Conservation (phyloP, 2,797 vertebrate species). For the Enteromius radiatus region DNA sequence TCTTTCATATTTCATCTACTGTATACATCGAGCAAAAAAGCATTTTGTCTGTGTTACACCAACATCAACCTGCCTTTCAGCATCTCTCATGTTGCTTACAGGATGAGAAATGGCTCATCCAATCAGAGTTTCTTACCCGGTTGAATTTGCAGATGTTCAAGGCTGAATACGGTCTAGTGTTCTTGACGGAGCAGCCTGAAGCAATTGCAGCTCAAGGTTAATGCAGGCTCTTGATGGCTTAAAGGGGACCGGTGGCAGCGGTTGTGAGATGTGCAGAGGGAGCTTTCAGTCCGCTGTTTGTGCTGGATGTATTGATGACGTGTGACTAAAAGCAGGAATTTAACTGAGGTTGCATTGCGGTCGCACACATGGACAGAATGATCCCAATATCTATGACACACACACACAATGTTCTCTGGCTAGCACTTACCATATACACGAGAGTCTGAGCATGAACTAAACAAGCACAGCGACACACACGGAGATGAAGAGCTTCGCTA, state of each 20-base stretch:
- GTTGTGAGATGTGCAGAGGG: conserved; percentile 45
- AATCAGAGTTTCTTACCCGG: conserved; percentile 13
- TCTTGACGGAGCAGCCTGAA: conserved; percentile 21
- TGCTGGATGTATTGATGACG: conserved; percentile 54
- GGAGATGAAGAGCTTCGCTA: conserved; percentile 24
- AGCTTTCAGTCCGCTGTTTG: conserved; percentile 51
- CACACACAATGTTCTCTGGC: neutral
- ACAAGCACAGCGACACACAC: conserved; percentile 36
- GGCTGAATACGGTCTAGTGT: conserved; percentile 24
- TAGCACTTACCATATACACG: conserved; percentile 28
- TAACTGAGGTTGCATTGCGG: conserved; percentile 45
- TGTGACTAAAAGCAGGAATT: conserved; percentile 53
- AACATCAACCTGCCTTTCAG: conserved; percentile 17
- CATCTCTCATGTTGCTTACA: conserved; percentile 3
- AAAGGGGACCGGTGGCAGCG: conserved; percentile 42
- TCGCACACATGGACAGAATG: conserved; percentile 53
- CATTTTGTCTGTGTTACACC: neutral
- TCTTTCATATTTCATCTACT: neutral
- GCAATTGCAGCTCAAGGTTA: conserved; percentile 44
- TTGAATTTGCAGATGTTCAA: conserved; percentile 26
- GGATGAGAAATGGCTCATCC: conserved; percentile 17
- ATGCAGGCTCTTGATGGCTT: conserved; percentile 7
- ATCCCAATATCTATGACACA: conserved; percentile 44
- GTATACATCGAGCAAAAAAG: neutral
- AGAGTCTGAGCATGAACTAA: conserved; percentile 39